Conservation (phyloP, 2,113 vertebrate species). For the Spilogale gracilis region DNA sequence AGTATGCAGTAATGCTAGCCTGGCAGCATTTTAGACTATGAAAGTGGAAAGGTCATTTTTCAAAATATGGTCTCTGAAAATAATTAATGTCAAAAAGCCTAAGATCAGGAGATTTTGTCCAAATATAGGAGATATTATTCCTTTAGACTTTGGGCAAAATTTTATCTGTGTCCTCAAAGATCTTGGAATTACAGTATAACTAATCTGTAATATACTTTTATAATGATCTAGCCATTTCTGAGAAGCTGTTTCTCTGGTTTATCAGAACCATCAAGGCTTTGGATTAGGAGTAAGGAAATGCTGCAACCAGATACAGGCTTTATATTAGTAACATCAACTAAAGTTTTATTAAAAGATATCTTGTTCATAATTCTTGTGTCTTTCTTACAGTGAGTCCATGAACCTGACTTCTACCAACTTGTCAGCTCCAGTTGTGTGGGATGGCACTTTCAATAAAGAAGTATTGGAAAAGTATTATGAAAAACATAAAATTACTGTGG, state of each 20-base stretch:
- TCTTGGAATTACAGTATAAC: background rate
- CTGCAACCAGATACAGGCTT: background rate
- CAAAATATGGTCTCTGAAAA: slow-evolving; percentile 46
- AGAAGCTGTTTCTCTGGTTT: background rate
- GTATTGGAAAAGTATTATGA: slow-evolving; percentile 68
- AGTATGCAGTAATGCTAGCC: background rate
- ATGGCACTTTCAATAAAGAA: slow-evolving; percentile 51
- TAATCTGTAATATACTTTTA: background rate
- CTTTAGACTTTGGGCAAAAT: background rate
- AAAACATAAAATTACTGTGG: slow-evolving; percentile 69
- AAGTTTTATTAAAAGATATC: slow-evolving; percentile 1
- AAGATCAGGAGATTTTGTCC: background rate
- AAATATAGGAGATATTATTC: slow-evolving; percentile 1
- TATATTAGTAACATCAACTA: background rate
- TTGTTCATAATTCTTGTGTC: slow-evolving; percentile 40
- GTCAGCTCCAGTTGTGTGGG: slow-evolving; percentile 77
- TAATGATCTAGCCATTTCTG: background rate
- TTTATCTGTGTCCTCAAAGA: slow-evolving; percentile 32
- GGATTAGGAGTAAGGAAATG: background rate
- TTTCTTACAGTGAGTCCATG: background rate
- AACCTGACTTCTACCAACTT: slow-evolving; percentile 52
- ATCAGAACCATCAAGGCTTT: background rate
- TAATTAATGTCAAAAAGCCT: background rate
- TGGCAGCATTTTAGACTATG: background rate
- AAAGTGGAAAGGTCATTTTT: background rate